A percentile compares a stretch with the other conserved stretches of the same genome.
Conservation (phyloP, 1,140 invertebrate species). For the Papilio polyxenes region DNA sequence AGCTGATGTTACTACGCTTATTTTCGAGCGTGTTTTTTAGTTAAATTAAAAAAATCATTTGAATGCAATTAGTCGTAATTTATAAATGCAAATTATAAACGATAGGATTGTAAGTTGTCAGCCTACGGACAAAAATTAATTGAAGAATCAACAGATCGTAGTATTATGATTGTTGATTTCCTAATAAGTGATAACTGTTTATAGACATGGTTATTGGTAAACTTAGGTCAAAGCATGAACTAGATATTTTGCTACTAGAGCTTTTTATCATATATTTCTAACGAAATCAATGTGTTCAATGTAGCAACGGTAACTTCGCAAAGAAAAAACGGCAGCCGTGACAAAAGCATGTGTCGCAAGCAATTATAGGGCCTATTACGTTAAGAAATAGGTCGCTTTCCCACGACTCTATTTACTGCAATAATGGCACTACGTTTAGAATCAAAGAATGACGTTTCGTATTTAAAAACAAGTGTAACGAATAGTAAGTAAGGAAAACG, state of each 20-base stretch:
- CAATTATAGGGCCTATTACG: conserved; percentile 40
- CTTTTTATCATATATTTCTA: neutral
- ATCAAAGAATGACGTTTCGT: neutral
- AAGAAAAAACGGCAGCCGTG: conserved; percentile 47
- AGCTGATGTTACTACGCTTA: neutral
- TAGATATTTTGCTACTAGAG: neutral
- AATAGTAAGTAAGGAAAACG: neutral
- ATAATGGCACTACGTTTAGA: neutral
- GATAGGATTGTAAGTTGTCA: too few relatives aligned
- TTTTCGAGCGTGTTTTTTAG: neutral
- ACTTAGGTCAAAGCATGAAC: neutral
- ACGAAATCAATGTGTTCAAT: neutral
- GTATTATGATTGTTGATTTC: neutral
- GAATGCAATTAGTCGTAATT: too few relatives aligned
- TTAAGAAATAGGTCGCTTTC: conserved; percentile 46
- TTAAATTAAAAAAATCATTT: neutral
- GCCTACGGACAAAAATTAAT: too few relatives aligned
- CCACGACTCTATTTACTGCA: conserved; percentile 39
- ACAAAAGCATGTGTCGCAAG: conserved; percentile 47
- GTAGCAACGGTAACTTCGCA: conserved; percentile 44
- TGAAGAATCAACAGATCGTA: neutral
- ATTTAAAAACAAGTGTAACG: neutral
- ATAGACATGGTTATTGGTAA: neutral
- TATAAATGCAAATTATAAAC: too few relatives aligned
- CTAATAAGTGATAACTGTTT: neutral